A percentile compares a stretch with the other conserved stretches of the same genome.
Evolutionary conservation across 2,113 vertebrate genomes (phyloP).

Genomic region (Brevimyrus niger): DNA sequence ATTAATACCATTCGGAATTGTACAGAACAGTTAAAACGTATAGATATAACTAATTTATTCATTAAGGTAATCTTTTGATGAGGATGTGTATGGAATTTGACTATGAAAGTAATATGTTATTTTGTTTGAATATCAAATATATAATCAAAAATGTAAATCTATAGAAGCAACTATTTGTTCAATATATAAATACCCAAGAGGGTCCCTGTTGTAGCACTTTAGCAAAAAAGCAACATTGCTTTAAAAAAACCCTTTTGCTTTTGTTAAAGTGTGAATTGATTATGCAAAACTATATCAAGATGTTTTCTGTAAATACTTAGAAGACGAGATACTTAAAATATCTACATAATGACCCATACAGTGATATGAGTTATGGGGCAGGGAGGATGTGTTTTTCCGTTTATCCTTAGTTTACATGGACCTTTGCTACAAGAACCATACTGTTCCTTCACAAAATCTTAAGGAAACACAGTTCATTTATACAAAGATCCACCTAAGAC

Average conservation of each 20-base stretch:
- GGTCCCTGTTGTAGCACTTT: neutral
- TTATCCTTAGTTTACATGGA: neutral
- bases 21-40: neutral
- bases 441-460: neutral
- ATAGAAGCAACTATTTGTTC: neutral
- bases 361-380: neutral
- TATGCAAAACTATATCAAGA: neutral
- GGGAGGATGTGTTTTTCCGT: neutral
- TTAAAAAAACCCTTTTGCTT: neutral
- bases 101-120: neutral
- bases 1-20: neutral
- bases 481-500: neutral
- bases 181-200: neutral
- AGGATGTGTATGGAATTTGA: neutral
- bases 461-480: conserved; percentile 3
- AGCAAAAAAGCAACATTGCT: neutral
- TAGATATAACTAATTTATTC: neutral
- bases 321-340: neutral
- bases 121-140: neutral
- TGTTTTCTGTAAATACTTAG: neutral
- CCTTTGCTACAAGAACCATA: neutral
- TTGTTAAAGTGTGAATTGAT: neutral
- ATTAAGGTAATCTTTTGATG: neutral
- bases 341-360: neutral
- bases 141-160: neutral